Evolutionary conservation across 2,888 invertebrate genomes (phyloP), one percentile per base, ranked within the genome.

Genomic region (Pandemis corylana): DNA sequence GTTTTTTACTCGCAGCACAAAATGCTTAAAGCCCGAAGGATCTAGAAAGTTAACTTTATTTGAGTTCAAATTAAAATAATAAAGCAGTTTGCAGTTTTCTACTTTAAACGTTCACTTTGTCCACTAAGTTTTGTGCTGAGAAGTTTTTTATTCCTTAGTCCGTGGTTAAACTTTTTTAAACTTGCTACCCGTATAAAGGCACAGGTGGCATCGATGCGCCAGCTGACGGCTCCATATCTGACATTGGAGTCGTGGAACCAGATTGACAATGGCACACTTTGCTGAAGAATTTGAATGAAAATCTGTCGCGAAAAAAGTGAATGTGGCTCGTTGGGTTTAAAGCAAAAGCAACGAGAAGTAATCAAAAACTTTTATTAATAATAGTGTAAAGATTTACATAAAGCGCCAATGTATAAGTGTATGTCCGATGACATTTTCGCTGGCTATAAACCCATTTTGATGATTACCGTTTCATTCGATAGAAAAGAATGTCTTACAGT

Each of bases 61-160:
- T 56, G 9, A 56, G n/a, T 53, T 53, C 6, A 53, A n/a, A 53
- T 53, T 53, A 53, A 53, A 53, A 13, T 49, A 53, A 53, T 53
- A 53, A 53, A 53, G 53, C n/a, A 15, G n/a, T 53, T 53, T 15
- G 5, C 15, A 53, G 20, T 56, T 64, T 41, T 44, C 9, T 44
- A 36, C 44, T 64, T 15, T 10, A 64, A 13, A 28, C 56, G n/a
- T 56, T 36, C 12, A 13, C 61, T 36, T 61, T 61, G 61, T 13
- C 36, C 61, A 36, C 61, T 12, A 61, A 12, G 36, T 12, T 13
- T 6, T 36, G 36, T 36, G 61, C 61, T 36, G 7, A 12, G 36
- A 53, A 53, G 51, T 53, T 53, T 53, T 53, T 53, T 12, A 12
- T 53, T n/a, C n/a, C 51, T 53, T 2, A 53, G 51, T 15, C 51